Base-by-base conservation (phyloP, 2,797 vertebrate genomes). In the Philypnodon macrostomus region DNA sequence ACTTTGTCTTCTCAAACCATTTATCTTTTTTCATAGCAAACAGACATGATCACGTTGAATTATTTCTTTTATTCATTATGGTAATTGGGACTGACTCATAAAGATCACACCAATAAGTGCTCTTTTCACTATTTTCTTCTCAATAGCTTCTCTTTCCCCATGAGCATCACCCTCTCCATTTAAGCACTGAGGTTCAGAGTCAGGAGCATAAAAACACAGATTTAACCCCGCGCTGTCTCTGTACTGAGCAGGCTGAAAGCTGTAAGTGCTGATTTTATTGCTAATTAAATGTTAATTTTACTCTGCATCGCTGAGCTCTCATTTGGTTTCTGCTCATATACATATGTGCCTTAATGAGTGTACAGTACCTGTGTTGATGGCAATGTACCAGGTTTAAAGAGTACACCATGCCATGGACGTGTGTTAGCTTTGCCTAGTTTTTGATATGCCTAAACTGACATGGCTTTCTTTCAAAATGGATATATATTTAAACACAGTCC, bases 211-310 rank as follows among this genome's bases (percentile, higher is more conserved):
- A 73, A 75, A 81, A 68, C 47, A 72, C 53, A 53, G 45, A 47
- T 75, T 70, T 72, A 76, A 77, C 63, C 72, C 53, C 1, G 34
- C 48, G 51, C 53, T 48, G 71, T 1, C 67, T 69, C 65, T 63
- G 55, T 57, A 56, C 62, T 41, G 57, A 60, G 64, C 62, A 60
- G 10, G 11, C 26, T 61, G 54, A 80, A 65, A 41, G 31, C 63
- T 70, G 71, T 70, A 76, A 79, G 73, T 75, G 64, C 54, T 48
- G 55, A 71, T 77, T 81, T 77, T 58, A 73, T 40, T 65, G 61
- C 40, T 64, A 76, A 75, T 75, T 56, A 80, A 80, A 75, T 76
- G 71, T 76, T 60, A 69, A 73, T 80, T 71, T 68, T 49, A 35
- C 31, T 41, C 48, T 24, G 56, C 55, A 59, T 33, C 46, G 34